Evolutionary conservation across 92 coral and sea anemone genomes (phyloP).

Genomic region (Diadumene lineata): DNA sequence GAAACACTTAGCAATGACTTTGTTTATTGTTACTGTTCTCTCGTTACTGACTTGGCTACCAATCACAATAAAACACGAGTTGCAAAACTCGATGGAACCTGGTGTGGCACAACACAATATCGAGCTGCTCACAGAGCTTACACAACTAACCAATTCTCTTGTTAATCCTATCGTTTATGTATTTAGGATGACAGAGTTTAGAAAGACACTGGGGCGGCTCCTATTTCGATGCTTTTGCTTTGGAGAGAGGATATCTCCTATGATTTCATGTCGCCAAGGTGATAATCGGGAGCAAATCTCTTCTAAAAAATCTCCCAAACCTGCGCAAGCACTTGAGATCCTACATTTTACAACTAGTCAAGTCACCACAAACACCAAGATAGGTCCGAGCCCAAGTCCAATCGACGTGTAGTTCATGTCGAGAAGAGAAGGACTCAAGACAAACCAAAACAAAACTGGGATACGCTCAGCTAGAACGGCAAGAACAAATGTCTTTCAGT

Average conservation of each 20-base stretch:
- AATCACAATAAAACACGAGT: constrained; percentile 1
- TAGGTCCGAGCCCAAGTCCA: no score
- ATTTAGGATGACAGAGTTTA: constrained; percentile 20
- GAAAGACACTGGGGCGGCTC: constrained; percentile 5
- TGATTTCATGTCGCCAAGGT: no score
- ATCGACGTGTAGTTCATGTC: no score
- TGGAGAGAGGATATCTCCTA: not conserved
- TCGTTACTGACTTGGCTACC: constrained; percentile 23
- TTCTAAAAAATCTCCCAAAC: not conserved
- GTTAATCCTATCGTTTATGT: constrained; percentile 25
- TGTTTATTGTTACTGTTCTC: constrained; percentile 13
- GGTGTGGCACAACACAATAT: constrained; percentile 11
- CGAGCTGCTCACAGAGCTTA: constrained; percentile 12
- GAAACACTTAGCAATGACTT: constrained; percentile 12
- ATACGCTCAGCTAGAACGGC: no score
- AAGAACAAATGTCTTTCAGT: no score
- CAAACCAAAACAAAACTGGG: no score
- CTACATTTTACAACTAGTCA: no score
- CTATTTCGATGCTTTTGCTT: constrained; percentile 12
- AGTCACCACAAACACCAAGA: no score
- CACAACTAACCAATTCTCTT: constrained; percentile 18
- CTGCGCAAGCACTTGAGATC: no score
- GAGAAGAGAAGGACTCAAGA: no score
- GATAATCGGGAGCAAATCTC: no score
- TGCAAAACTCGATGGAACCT: not conserved